Conservation (phyloP, 2,888 invertebrate species). For the Timema podura region DNA sequence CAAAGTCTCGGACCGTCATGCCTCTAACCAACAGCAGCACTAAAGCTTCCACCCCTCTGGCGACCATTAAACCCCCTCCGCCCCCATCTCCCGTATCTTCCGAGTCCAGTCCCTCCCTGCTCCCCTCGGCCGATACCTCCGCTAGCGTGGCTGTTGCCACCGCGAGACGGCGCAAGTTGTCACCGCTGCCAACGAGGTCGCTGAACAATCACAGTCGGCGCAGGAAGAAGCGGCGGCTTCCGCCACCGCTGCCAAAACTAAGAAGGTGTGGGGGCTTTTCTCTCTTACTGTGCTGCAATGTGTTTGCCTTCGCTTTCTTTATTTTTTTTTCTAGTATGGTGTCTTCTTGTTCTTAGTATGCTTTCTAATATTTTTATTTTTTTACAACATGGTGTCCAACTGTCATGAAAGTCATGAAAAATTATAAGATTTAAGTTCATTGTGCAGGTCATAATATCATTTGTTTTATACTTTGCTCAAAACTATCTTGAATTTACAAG, state of each 20-base stretch:
- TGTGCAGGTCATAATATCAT: too few relatives aligned
- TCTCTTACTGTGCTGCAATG: too few relatives aligned
- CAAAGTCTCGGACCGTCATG: conserved; percentile 72
- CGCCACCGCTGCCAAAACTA: conserved; percentile 32
- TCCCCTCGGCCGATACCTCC: conserved; percentile 38
- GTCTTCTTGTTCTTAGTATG: too few relatives aligned
- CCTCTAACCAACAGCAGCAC: conserved; percentile 50
- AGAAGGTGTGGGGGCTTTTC: conserved; percentile 34
- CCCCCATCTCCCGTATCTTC: conserved; percentile 39
- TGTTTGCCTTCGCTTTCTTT: neutral
- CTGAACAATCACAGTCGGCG: conserved; percentile 51
- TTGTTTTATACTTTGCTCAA: too few relatives aligned
- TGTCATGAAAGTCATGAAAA: too few relatives aligned
- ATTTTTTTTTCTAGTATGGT: neutral
- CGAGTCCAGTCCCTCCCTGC: conserved; percentile 39
- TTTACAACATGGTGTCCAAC: too few relatives aligned
- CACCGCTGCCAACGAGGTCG: conserved; percentile 43
- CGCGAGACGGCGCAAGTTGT: conserved; percentile 19
- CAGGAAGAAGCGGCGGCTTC: conserved; percentile 39
- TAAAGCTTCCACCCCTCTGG: conserved; percentile 48
- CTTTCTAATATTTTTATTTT: too few relatives aligned
- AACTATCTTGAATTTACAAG: too few relatives aligned
- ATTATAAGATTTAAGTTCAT: too few relatives aligned
- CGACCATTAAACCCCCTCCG: conserved; percentile 40
- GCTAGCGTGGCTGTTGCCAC: conserved; percentile 21